Base-by-base conservation (phyloP, 2,113 vertebrate species). In the Diadophis punctatus region DNA sequence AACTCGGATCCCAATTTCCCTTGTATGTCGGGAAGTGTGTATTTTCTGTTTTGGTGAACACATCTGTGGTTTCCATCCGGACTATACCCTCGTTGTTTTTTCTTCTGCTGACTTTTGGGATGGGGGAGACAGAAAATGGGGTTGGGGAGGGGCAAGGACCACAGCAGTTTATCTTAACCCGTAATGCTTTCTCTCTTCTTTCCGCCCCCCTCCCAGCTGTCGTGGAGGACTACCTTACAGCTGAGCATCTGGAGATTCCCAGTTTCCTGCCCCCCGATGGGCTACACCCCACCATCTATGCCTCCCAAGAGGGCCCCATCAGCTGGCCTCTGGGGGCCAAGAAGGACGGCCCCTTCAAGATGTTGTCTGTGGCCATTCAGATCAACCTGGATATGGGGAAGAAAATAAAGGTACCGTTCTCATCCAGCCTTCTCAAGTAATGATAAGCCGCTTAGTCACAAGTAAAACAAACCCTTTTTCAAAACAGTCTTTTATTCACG, bases 351-450 rank as follows among this genome's bases (percentile, higher is more conserved):
- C 91, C 93, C 34, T 93, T 90, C 20, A 98, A 98, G 93, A 99
- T 99, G 99, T 97, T 99, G 92, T 98, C 98, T 2, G 97, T 98
- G 0, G 98, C 98, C 4, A 98, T 99, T 92, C 98, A 98, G 94
- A 98, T 99, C 96, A 98, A 98, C 5, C 96, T 99, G 95, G 98
- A 99, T 94, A 97, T 97, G 34, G 96, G 98, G 80, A 98, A 97
- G 93, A 98, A 98, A 0, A 97, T 99, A 80, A 99, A 99, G 98
- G 99, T 60, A 11, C 58, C 3, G 5, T 25, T 23, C 55, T 23
- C 5, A 56, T 6, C 22, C 55, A 23, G 55, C 55, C 55, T 56
- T 58, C 56, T 58, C 7, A 58, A 58, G 23, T 2, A 60, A 27
- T 11, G 58, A 11, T 27, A 27, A 60, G 58, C 25, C 8, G 0